Conservation (phyloP, 2,113 vertebrate genomes). For the Nycticebus coucang region DNA sequence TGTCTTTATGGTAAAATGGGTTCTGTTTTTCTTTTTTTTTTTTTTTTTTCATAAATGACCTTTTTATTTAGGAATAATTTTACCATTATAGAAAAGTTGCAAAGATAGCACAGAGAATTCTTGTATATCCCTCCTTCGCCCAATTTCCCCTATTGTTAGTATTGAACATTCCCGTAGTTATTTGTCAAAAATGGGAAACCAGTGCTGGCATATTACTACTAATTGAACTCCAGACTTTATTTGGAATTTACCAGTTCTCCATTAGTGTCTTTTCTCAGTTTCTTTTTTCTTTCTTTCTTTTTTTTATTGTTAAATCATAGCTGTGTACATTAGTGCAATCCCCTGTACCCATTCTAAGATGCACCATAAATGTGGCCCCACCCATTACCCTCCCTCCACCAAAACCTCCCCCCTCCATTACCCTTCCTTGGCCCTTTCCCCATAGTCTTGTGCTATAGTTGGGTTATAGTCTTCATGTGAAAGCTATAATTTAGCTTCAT, state of each 20-base stretch:
- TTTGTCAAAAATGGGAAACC: not conserved
- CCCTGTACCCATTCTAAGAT: too few relatives aligned
- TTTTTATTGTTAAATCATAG: too few relatives aligned
- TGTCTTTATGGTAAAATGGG: too few relatives aligned
- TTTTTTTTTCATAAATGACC: not conserved
- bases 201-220: not conserved
- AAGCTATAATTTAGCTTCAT: too few relatives aligned
- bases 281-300: not conserved
- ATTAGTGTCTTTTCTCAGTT: not conserved
- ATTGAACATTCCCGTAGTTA: not conserved
- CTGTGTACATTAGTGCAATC: too few relatives aligned
- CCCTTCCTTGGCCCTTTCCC: too few relatives aligned
- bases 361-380: too few relatives aligned
- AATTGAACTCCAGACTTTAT: not conserved
- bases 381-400: too few relatives aligned
- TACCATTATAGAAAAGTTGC: not conserved
- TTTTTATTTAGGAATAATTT: constrained; percentile 4
- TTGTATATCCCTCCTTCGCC: not conserved
- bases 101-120: not conserved
- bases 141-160: not conserved
- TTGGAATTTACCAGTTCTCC: not conserved
- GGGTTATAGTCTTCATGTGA: too few relatives aligned
- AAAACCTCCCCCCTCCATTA: too few relatives aligned
- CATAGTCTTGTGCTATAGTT: too few relatives aligned
- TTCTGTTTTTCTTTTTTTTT: too few relatives aligned